Evolutionary conservation across 2,888 invertebrate species (phyloP).

Genomic region (Entomobrya proxima): DNA sequence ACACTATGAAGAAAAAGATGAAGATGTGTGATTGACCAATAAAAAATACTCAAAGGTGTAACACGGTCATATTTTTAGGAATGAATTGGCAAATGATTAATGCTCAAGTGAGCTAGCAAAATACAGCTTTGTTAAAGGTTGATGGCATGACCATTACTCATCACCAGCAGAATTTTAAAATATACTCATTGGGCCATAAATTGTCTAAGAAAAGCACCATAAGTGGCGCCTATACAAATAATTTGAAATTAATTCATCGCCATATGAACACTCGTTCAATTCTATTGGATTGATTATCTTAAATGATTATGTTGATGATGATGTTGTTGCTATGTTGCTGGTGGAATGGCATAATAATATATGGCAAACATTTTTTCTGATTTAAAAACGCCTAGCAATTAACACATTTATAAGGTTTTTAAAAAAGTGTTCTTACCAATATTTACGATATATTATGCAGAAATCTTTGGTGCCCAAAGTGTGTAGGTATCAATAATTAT

Average conservation of each 20-base stretch:
- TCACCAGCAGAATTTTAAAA: constrained; percentile 19
- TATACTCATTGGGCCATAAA: constrained; percentile 27
- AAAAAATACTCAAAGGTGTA: constrained; percentile 5
- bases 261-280: not conserved
- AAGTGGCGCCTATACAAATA: constrained; percentile 48
- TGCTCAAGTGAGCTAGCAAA: constrained; percentile 8
- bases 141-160: constrained; percentile 18
- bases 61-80: not conserved
- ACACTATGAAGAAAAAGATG: not conserved
- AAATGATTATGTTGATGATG: not conserved
- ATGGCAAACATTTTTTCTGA: not conserved
- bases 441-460: not conserved
- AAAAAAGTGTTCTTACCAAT: not conserved
- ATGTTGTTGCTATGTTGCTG: too few species aligned
- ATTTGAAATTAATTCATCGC: constrained; percentile 41
- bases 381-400: constrained; percentile 30
- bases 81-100: constrained; percentile 21
- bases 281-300: constrained; percentile 4
- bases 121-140: not conserved
- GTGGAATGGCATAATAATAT: not conserved
- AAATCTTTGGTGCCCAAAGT: not conserved
- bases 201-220: constrained; percentile 24
- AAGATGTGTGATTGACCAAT: constrained; percentile 6
- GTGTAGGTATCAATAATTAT: not conserved
- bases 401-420: not conserved